Evolutionary conservation across 1,140 invertebrate species (phyloP), one percentile per base, ranked within the genome.

Genomic region (Drosophila chauvacae): DNA sequence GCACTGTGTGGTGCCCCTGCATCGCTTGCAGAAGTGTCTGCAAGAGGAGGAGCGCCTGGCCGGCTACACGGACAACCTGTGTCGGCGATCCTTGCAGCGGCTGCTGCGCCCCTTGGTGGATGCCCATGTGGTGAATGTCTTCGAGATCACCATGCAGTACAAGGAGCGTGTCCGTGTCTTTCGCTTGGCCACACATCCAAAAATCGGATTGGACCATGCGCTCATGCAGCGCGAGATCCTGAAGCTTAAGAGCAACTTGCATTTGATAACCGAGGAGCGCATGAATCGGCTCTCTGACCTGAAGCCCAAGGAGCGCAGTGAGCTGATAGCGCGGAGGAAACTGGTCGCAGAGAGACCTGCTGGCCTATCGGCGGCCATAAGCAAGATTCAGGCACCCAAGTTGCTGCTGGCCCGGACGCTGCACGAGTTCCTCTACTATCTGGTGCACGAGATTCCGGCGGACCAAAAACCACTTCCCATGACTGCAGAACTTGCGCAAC

Each of bases 371-470:
- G 33, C 58, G n/a, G 33, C 16, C 0, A n/a, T 51, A 4, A 13
- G 42, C 14, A 83, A 80, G 33, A 60, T 45, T 4, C 33, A 58
- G 45, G 45, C 82, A 30, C 96, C 96, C 0, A 97, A 97, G 91
- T 96, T 96, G 77, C 86, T 95, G 4, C 93, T 96, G 35, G 95
- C 96, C 92, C 92, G 94, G 73, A 92, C 94, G 16, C 74, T 97
- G 18, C 96, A 97, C 79, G 93, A 95, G 68, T 94, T 96, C 51
- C 77, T 97, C 0, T 96, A 94, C 90, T 96, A 97, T 87, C 80
- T 97, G 7, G 93, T 95, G 2, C 95, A 95, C 61, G 94, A 94
- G 33, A 94, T 95, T 83, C 90, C 93, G 7, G 33, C 42, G 10
- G 37, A 73, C 0, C 75, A 80, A 14, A 45, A 73, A 14, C 93